phyloP scores from a whole-genome alignment of 2,888 invertebrate species.

The Drosophila limbata region DNA sequence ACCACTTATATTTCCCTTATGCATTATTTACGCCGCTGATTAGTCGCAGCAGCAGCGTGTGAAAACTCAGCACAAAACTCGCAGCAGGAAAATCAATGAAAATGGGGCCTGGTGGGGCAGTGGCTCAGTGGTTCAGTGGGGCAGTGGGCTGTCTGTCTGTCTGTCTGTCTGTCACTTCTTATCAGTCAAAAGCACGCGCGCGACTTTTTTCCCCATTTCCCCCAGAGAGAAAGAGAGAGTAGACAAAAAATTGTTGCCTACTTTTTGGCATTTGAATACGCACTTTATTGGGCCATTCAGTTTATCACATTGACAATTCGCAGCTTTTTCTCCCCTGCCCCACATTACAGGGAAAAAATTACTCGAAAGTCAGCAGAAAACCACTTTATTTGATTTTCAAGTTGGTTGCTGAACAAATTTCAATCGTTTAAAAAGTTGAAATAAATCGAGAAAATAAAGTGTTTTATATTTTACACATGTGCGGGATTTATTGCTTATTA shows the following conservation, averaged over 20 bases:
- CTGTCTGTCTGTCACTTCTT: conserved; percentile 40
- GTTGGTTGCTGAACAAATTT: conserved; percentile 5
- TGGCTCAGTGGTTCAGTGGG: background rate
- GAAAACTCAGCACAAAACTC: conserved; percentile 41
- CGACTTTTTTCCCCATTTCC: background rate
- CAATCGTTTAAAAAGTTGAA: background rate
- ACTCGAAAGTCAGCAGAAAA: conserved; percentile 21
- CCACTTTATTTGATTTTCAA: conserved; percentile 21
- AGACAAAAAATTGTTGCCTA: conserved; percentile 31
- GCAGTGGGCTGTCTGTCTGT: conserved; percentile 28
- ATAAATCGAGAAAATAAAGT: background rate
- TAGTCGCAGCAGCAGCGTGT: conserved; percentile 30
- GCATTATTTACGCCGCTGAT: conserved; percentile 56
- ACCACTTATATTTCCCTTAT: conserved; percentile 45
- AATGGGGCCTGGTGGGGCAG: conserved; percentile 9
- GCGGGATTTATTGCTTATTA: background rate
- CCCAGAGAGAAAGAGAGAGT: background rate
- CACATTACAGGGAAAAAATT: conserved; percentile 9
- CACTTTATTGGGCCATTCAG: conserved; percentile 46
- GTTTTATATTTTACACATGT: background rate
- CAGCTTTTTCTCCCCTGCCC: background rate
- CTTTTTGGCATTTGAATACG: conserved; percentile 47
- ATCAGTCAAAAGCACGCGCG: conserved; percentile 55
- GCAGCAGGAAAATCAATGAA: conserved; percentile 24
- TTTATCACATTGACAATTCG: conserved; percentile 41